These are phyloP conservation scores for Charina bottae DNA, from an alignment of 2,113 vertebrate species.

Conservation along the genomic window DNA sequence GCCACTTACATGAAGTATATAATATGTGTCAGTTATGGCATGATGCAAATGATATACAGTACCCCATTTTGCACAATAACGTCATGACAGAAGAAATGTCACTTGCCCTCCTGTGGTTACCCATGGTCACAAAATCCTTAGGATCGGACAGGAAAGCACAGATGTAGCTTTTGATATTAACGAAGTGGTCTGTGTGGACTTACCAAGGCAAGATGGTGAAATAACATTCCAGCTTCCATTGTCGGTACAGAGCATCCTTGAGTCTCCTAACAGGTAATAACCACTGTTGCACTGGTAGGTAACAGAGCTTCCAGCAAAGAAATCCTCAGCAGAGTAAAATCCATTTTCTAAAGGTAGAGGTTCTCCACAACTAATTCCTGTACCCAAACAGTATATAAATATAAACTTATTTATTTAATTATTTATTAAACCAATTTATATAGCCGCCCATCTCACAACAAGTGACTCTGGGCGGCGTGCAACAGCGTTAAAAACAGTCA, in stretches of 20 bases:
- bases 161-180: not conserved
- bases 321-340: slow-evolving; percentile 84
- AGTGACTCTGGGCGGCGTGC: too few species aligned
- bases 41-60: not conserved
- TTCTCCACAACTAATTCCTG: slow-evolving; percentile 89
- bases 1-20: not conserved
- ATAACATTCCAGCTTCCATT: slow-evolving; percentile 90
- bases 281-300: slow-evolving; percentile 90
- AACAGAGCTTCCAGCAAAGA: slow-evolving; percentile 85
- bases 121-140: not conserved
- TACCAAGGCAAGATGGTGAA: slow-evolving; percentile 91
- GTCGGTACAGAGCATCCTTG: slow-evolving; percentile 87
- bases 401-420: too few species aligned
- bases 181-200: slow-evolving; percentile 25
- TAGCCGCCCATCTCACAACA: too few species aligned
- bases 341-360: slow-evolving; percentile 89
- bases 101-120: not conserved
- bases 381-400: not conserved
- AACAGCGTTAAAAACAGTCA: too few species aligned
- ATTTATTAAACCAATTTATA: too few species aligned
- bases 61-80: not conserved
- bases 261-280: slow-evolving; percentile 92
- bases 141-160: not conserved
- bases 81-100: not conserved
- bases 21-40: not conserved